Evolutionary conservation across 1,140 invertebrate genomes (phyloP).

Genomic region (Ruditapes philippinarum): DNA sequence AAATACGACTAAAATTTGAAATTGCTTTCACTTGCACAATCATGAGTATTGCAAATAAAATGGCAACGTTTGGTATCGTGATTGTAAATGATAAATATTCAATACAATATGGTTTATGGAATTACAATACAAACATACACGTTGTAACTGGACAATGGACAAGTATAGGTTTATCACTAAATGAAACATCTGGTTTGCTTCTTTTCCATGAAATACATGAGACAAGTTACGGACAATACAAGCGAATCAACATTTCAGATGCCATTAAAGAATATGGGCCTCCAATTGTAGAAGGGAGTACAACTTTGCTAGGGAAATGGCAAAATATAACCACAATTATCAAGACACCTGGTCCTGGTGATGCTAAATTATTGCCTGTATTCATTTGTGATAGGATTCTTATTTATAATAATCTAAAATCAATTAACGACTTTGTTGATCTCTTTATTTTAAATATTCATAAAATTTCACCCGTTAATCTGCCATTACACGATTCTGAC

Average conservation of each 20-base stretch:
- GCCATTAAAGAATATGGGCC: constrained; percentile 21
- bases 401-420: neutral
- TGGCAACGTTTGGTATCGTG: constrained; percentile 47
- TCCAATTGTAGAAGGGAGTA: neutral
- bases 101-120: constrained; percentile 33
- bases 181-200: constrained; percentile 14
- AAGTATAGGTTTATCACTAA: constrained; percentile 45
- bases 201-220: constrained; percentile 64
- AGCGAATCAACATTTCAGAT: constrained; percentile 27
- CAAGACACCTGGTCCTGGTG: constrained; percentile 16
- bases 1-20: constrained; percentile 48
- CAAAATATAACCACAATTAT: constrained; percentile 10
- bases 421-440: neutral
- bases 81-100: constrained; percentile 29
- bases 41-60: constrained; percentile 39
- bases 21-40: constrained; percentile 9
- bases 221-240: constrained; percentile 32
- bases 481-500: neutral
- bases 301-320: constrained; percentile 49
- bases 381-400: constrained; percentile 42
- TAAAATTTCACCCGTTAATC: neutral
- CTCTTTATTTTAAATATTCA: constrained; percentile 10
- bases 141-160: constrained; percentile 42
- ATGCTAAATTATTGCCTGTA: neutral
- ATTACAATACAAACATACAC: constrained; percentile 12